phyloP scores from a whole-genome alignment of 1,140 invertebrate genomes.

The Drosophila lowei region DNA sequence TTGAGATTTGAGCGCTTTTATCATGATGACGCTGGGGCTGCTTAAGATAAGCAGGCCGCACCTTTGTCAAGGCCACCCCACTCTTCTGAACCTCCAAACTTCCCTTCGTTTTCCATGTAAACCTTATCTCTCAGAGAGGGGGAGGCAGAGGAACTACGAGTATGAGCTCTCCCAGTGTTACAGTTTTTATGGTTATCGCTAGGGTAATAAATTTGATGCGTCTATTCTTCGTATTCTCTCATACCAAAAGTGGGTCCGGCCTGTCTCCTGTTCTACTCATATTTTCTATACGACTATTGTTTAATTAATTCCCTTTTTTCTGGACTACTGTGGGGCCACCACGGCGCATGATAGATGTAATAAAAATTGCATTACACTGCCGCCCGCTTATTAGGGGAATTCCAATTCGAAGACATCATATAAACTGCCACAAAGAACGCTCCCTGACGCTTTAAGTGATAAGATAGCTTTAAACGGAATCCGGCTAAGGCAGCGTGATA shows the following conservation, averaged over 20 bases:
- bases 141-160: constrained; percentile 1
- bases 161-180: constrained; percentile 38
- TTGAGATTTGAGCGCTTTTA: constrained; percentile 31
- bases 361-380: constrained; percentile 68
- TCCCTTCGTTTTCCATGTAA: background rate
- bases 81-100: constrained; percentile 17
- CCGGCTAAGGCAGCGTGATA: background rate
- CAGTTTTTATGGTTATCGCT: constrained; percentile 66
- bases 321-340: constrained; percentile 39
- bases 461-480: background rate
- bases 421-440: constrained; percentile 23
- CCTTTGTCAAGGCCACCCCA: constrained; percentile 29
- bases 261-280: constrained; percentile 2
- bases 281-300: constrained; percentile 41
- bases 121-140: constrained; percentile 18
- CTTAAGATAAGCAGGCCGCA: constrained; percentile 28
- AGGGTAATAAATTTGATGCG: constrained; percentile 64
- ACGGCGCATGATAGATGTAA: constrained; percentile 69
- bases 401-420: constrained; percentile 36
- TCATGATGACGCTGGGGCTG: constrained; percentile 44
- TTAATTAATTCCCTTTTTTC: constrained; percentile 67
- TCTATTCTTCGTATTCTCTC: constrained; percentile 30
- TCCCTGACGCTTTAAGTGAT: constrained; percentile 14
- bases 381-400: constrained; percentile 64
- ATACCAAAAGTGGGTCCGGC: constrained; percentile 1